Base-by-base conservation (phyloP, 2,888 invertebrate species). In the Habroteleia sp. region DNA sequence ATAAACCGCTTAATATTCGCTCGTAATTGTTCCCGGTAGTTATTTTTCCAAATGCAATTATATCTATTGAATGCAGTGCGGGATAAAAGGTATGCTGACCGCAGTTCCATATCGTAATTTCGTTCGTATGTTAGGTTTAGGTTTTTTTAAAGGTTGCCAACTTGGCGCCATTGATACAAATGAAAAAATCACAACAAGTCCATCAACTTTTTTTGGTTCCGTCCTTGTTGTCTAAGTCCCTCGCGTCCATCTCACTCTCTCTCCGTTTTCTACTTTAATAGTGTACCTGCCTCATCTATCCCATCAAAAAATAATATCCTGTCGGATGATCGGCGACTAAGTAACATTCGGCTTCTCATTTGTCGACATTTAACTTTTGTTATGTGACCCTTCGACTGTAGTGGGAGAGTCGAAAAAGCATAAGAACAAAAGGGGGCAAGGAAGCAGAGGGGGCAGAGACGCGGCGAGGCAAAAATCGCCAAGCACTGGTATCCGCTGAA, bases 401-500 rank as follows among this genome's bases (percentile, higher is more conserved):
- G 54, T 46, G 66, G 69, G 48, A 68, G 63, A 42, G 41, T 66
- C 66, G 23, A 52, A 66, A 56, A 42, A 54, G 41, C 37, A 54
- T 35, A 41, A 17, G 41, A 68, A 8, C 11, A 46, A 35, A 42
- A 23, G n/a, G n/a, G 56, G 37, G 58, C 62, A 63, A 60, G 31
- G 50, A 11, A 20, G 35, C n/a, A 46, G 69, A 54, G 52, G 39
- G 33, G 46, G 62, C 44, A 54, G 62, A 66, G 63, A 44, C 63
- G 52, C 13, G 42, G 66, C 56, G 71, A 77, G 74, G 46, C 69
- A 56, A 78, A 77, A 79, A 77, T 80, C 79, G 79, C 77, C 78
- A 80, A 78, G 81, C 84, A 83, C 83, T 87, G 83, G 86, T 85
- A 87, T 84, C 83, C 85, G 81, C 73, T 84, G 83, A 88, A 88